Percentiles rank a stretch among this genome's conserved stretches.
Conservation (phyloP, 2,888 invertebrate species). For the Napeogenes sylphis region DNA sequence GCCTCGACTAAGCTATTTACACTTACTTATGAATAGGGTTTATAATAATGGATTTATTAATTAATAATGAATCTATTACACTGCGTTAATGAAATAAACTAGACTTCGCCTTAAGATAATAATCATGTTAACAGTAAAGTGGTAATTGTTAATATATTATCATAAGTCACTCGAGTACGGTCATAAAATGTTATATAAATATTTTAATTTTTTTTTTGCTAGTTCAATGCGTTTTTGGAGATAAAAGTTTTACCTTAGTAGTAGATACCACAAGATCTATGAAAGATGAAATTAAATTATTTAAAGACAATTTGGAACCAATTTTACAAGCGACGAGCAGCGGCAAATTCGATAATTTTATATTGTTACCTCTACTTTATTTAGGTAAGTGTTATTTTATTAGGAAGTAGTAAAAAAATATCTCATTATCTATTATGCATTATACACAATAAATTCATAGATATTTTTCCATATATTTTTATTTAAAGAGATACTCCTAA, state of each 20-base stretch:
- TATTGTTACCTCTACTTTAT: conserved; percentile 34
- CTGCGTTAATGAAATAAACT: no score
- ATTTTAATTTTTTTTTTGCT: conserved; percentile 10
- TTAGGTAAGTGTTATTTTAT: conserved; percentile 31
- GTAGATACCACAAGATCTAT: conserved; percentile 53
- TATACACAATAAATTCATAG: no score
- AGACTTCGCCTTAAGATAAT: no score
- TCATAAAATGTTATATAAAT: conserved; percentile 12
- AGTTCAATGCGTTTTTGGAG: conserved; percentile 8
- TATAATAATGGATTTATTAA: no score
- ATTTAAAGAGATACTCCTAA: no score
- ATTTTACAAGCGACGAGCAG: conserved; percentile 21
- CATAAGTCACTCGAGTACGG: conserved; percentile 7
- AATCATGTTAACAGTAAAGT: no score
- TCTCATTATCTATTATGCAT: no score
- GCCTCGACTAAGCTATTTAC: no score
- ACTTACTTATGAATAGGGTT: no score
- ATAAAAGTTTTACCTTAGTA: conserved; percentile 51
- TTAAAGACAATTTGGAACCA: conserved; percentile 40
- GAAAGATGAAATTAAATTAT: conserved; percentile 43
- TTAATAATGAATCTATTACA: no score
- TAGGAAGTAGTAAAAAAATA: no score
- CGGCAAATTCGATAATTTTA: conserved; percentile 26
- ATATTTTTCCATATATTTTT: no score
- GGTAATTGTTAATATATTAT: conserved; percentile 5